Base-by-base conservation (phyloP, 2,113 vertebrate genomes). In the Herpetotheres cachinnans region DNA sequence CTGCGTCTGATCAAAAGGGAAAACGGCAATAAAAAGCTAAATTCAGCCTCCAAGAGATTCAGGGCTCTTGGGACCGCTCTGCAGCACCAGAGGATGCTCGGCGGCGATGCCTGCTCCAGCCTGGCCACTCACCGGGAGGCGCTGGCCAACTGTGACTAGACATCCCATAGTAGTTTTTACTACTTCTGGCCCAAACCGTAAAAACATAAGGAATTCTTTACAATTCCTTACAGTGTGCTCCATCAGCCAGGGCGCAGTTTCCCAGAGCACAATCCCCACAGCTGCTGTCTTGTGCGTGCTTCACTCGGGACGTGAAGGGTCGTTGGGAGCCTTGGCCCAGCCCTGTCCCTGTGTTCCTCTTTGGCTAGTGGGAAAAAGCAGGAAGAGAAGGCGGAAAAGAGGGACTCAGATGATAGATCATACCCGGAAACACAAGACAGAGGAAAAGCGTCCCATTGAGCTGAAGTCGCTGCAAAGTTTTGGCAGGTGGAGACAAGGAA, bases 391-490 rank as follows among this genome's bases (percentile, higher is more conserved):
- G n/a, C 0, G 16, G 83, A 52, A 63, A 70, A 58, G 38, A n/a
- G 24, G 24, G 59, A 6, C 30, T 58, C 13, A 1, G 77, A 32
- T 22, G n/a, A 10, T 7, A 47, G 73, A 38, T 13, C 47, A 2
- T 1, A 1, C 2, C 3, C 13, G 47, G 65, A 38, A 54, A 38
- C 5, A 5, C 4, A 6, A 56, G 22, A 2, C 36, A 19, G 50
- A 62, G 56, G 27, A 24, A 65, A 54, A 38, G 13, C 9, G 1
- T 5, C 17, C 0, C 4, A 2, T 0, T 0, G 52, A 82, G 66
- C 65, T 16, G 56, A 11, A 7, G n/a, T 13, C 4, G 13, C 62
- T 4, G 3, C 87, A 4, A 26, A 47, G 38, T n/a, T 79, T 21
- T 27, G 46, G 82, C 25, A 58, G 49, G 44, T 5, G 34, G 69